Percentiles rank a stretch among this genome's conserved stretches.
phyloP scores from a whole-genome alignment of 2,888 invertebrate genomes.

The Leptinotarsa rubiginosa region DNA sequence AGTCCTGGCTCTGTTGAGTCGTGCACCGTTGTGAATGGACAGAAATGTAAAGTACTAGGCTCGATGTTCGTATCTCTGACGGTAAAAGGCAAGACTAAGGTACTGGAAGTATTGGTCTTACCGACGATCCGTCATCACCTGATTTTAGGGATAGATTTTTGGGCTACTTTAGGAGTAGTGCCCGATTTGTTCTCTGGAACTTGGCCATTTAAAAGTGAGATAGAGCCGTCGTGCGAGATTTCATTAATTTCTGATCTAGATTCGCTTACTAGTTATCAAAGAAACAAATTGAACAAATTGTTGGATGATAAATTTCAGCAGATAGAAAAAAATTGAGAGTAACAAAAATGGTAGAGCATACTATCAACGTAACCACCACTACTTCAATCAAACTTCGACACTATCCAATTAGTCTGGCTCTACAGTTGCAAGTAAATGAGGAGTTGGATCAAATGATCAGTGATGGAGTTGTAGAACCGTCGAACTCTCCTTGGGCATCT shows the following conservation, averaged over 20 bases:
- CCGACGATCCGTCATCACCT: slow-evolving; percentile 31
- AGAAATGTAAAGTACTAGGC: slow-evolving; percentile 26
- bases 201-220: slow-evolving; percentile 23
- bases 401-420: slow-evolving; percentile 37
- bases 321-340: slow-evolving; percentile 30
- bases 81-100: slow-evolving; percentile 18
- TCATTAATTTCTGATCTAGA: slow-evolving; percentile 1
- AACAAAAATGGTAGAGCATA: slow-evolving; percentile 39
- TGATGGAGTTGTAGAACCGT: slow-evolving; percentile 49
- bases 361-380: slow-evolving; percentile 29
- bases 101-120: slow-evolving; percentile 35
- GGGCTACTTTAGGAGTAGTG: slow-evolving; percentile 34
- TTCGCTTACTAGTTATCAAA: slow-evolving; percentile 13
- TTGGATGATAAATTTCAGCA: slow-evolving; percentile 34
- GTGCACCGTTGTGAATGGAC: slow-evolving; percentile 11
- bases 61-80: slow-evolving; percentile 23
- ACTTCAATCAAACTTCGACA: slow-evolving; percentile 42
- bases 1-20: not conserved
- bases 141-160: slow-evolving; percentile 38
- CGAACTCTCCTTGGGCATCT: slow-evolving; percentile 54
- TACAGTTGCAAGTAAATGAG: slow-evolving; percentile 35
- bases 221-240: not conserved
- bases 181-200: slow-evolving; percentile 29
- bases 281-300: not conserved
- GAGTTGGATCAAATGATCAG: slow-evolving; percentile 49